Evolutionary conservation across 2,113 vertebrate genomes (phyloP).

Genomic region (Emydura subglobosa): DNA sequence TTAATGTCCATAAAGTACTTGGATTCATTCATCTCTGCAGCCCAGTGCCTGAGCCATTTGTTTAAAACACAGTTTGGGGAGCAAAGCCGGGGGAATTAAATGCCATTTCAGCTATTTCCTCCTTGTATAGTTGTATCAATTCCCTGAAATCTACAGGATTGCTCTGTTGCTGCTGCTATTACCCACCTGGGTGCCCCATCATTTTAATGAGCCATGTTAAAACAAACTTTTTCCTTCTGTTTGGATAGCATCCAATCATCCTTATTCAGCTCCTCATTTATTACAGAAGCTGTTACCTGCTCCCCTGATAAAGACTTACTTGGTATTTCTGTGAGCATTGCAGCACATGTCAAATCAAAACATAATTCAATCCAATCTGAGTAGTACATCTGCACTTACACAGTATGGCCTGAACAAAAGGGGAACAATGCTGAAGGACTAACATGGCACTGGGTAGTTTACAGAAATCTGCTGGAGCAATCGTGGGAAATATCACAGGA

Average conservation of each 20-base stretch:
- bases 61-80: neutral
- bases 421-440: constrained; percentile 2
- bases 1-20: neutral
- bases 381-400: neutral
- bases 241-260: neutral
- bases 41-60: neutral
- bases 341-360: constrained; percentile 6
- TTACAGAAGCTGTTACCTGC: constrained; percentile 7
- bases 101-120: neutral
- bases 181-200: neutral
- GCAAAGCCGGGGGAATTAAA: neutral
- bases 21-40: neutral
- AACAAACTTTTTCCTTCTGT: neutral
- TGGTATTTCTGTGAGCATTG: neutral
- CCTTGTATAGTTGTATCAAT: too few species aligned
- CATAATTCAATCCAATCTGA: constrained; percentile 3
- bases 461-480: constrained; percentile 24
- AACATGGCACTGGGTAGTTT: neutral
- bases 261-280: neutral
- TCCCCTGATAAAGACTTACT: neutral
- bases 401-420: neutral
- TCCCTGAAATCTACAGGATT: neutral
- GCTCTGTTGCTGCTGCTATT: neutral
- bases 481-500: constrained; percentile 12
- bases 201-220: constrained; percentile 14